Percentiles rank a stretch among this genome's conserved stretches.
phyloP scores from a whole-genome alignment of 2,113 vertebrate genomes.

The Pyxicephalus adspersus region DNA sequence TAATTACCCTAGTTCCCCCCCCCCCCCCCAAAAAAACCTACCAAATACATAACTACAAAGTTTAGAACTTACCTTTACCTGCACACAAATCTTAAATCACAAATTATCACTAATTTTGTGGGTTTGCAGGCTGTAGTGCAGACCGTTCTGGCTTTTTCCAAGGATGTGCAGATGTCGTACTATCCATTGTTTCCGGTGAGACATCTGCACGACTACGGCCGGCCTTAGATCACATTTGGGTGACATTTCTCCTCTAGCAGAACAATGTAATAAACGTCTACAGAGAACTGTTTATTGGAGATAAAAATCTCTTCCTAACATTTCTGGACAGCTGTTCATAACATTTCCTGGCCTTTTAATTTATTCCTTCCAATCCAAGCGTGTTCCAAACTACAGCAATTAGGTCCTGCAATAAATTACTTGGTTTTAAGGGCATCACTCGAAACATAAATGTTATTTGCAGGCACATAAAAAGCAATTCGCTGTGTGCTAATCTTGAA shows the following conservation, averaged over 20 bases:
- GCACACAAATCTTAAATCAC: no score
- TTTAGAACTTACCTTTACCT: no score
- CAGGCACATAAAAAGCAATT: constrained; percentile 20
- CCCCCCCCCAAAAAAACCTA: no score
- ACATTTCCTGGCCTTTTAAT: constrained; percentile 30
- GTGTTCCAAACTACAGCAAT: constrained; percentile 7
- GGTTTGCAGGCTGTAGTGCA: no score
- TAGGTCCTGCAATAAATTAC: constrained; percentile 9
- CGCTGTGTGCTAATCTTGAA: constrained; percentile 7
- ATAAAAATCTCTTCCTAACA: constrained; percentile 13
- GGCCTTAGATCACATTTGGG: no score
- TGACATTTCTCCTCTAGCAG: not conserved
- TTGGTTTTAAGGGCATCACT: constrained; percentile 16
- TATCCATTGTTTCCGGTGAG: no score
- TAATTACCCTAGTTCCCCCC: no score
- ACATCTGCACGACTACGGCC: no score
- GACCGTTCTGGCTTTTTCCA: no score
- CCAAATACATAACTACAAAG: no score
- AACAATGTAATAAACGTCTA: not conserved
- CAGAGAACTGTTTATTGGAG: constrained; percentile 4
- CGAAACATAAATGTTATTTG: constrained; percentile 22
- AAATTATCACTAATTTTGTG: no score
- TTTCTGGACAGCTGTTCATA: constrained; percentile 22
- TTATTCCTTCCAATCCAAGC: constrained; percentile 5
- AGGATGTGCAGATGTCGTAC: no score